phyloP scores from a whole-genome alignment of 1,140 invertebrate genomes.

The Periplaneta americana region DNA sequence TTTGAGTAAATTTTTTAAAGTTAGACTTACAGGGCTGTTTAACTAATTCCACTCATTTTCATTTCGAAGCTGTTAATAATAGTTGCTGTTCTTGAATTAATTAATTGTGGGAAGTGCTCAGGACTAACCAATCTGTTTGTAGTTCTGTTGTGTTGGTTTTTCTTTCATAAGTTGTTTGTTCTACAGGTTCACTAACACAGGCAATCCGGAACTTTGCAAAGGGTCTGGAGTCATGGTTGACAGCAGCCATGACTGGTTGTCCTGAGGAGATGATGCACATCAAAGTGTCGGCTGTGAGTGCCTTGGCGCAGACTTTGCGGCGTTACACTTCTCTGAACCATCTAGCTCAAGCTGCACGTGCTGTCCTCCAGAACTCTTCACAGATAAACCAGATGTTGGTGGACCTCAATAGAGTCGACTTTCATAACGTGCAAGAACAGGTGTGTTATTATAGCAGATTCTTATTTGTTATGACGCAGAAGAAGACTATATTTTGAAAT shows the following conservation, averaged over 20 bases:
- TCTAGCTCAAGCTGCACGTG: constrained; percentile 91
- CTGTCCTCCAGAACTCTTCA: constrained; percentile 90
- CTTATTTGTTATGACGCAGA: too few relatives aligned
- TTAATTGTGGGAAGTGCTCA: too few relatives aligned
- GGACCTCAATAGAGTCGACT: constrained; percentile 95
- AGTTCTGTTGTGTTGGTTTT: too few relatives aligned
- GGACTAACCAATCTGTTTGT: too few relatives aligned
- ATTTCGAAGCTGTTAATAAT: too few relatives aligned
- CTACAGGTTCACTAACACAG: constrained; percentile 78
- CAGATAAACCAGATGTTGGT: constrained; percentile 97
- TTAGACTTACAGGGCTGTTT: too few relatives aligned
- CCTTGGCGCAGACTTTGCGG: constrained; percentile 90
- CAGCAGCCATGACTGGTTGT: constrained; percentile 79
- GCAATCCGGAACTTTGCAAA: constrained; percentile 92
- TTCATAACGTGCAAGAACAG: constrained; percentile 89
- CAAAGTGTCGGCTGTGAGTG: constrained; percentile 81
- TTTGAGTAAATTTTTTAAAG: too few relatives aligned
- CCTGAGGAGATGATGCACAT: constrained; percentile 78
- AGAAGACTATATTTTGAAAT: too few relatives aligned
- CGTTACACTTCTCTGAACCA: constrained; percentile 99
- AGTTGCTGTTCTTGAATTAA: too few relatives aligned
- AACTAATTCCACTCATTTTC: too few relatives aligned
- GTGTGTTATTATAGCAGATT: too few relatives aligned
- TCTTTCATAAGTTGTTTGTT: too few relatives aligned
- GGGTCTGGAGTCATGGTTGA: constrained; percentile 82